These are phyloP conservation scores for Brachystomella parvula DNA, from an alignment of 1,140 invertebrate species.

Conservation along the genomic window DNA sequence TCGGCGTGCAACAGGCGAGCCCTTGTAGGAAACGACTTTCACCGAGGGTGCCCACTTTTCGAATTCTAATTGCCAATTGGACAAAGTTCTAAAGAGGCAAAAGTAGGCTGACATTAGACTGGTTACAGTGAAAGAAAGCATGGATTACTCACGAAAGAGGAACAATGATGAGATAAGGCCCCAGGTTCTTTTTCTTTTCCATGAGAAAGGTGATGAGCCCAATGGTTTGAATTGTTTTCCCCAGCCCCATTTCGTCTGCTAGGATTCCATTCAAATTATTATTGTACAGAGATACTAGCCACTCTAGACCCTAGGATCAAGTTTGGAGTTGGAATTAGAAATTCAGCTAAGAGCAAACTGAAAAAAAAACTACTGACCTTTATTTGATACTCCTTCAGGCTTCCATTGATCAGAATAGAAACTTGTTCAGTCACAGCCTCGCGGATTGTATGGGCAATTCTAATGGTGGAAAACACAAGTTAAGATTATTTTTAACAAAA, in stretches of 20 bases:
- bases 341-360: neutral
- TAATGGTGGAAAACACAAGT: constrained; percentile 22
- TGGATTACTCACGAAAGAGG: constrained; percentile 69
- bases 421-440: constrained; percentile 54
- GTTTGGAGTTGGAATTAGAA: neutral
- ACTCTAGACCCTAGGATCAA: constrained; percentile 59
- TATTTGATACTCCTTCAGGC: constrained; percentile 57
- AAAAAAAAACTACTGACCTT: constrained; percentile 34
- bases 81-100: constrained; percentile 47
- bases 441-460: constrained; percentile 53
- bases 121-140: constrained; percentile 78
- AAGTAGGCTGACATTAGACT: constrained; percentile 48
- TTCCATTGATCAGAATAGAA: constrained; percentile 52
- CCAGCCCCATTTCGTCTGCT: constrained; percentile 48
- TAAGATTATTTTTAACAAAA: no score
- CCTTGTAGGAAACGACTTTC: constrained; percentile 61
- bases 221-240: constrained; percentile 57
- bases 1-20: constrained; percentile 51
- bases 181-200: constrained; percentile 59
- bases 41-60: constrained; percentile 62
- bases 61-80: constrained; percentile 65
- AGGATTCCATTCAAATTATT: constrained; percentile 55
- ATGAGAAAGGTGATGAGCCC: constrained; percentile 59
- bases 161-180: constrained; percentile 62
- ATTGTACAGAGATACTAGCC: constrained; percentile 64